Conservation (phyloP, 1,140 invertebrate species). For the Whitmania pigra region DNA sequence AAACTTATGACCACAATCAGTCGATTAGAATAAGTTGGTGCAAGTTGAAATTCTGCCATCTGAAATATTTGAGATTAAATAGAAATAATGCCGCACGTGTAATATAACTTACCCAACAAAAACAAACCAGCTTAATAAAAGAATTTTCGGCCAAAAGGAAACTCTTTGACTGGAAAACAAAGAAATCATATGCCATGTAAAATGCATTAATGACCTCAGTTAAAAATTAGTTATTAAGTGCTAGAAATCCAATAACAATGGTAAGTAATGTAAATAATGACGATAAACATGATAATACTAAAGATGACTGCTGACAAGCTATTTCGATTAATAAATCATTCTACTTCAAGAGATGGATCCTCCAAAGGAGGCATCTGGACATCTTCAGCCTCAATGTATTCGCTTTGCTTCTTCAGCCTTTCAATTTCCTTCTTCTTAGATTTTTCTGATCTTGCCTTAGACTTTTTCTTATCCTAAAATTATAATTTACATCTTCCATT, state of each 20-base stretch:
- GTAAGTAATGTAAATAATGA: not conserved
- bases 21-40: slow-evolving; percentile 7
- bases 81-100: not conserved
- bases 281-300: not conserved
- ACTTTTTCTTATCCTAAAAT: slow-evolving; percentile 29
- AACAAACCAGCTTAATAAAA: not conserved
- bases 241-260: not conserved
- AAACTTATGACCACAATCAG: slow-evolving; percentile 4
- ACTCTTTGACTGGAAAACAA: slow-evolving; percentile 8
- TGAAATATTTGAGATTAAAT: not conserved
- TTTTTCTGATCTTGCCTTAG: slow-evolving; percentile 38
- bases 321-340: slow-evolving; percentile 32
- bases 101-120: not conserved
- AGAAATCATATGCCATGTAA: not conserved
- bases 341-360: slow-evolving; percentile 32
- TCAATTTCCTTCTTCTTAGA: slow-evolving; percentile 32
- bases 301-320: slow-evolving; percentile 29
- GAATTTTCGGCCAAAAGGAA: not conserved
- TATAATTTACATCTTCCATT: not conserved
- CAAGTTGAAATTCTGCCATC: not conserved
- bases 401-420: slow-evolving; percentile 36
- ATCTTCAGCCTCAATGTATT: slow-evolving; percentile 57
- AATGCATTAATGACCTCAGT: not conserved
- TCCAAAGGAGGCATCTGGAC: slow-evolving; percentile 84
- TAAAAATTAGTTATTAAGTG: no score